Base-by-base conservation (phyloP, 2,797 vertebrate species). In the Gambelia wislizenii region DNA sequence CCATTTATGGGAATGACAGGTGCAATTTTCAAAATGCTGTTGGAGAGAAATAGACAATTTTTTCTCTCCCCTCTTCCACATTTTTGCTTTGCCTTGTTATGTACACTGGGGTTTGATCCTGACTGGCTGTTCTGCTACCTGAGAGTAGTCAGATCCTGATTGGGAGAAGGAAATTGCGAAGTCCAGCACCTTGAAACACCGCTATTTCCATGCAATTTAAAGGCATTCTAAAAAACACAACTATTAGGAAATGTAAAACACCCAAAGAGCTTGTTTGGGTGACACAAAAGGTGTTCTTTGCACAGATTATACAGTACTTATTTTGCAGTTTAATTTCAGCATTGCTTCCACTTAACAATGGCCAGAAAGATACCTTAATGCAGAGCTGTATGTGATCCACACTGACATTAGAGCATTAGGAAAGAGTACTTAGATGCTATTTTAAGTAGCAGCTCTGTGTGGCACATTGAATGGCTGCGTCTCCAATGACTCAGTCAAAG, bases 351-450 rank as follows among this genome's bases (percentile, higher is more conserved):
- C 39, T 39, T 39, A 75, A 33, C 30, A 67, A 33, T 47, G 47
- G 14, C 89, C 72, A 52, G 36, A 89, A 61, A 13, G 6, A 64
- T 91, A 88, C 74, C 91, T 77, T 91, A 30, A 49, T 75, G 83
- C 84, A 91, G 70, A 86, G 89, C 88, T 89, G 91, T 69, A 27
- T 94, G 86, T 80, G 85, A 42, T 2, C 86, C 1, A 4, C 25
- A 5, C 70, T 82, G 86, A 80, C 75, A 42, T 93, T 94, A 89
- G 87, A 89, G 93, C 83, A 94, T 87, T 92, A 91, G 90, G 90
- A 94, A 93, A 94, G 93, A 95, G 89, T 86, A 89, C 93, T 89
- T 0, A 42, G 92, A 82, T 91, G 91, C 94, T 95, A 95, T 97
- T 97, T 93, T 67, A 84, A 84, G 95, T 2, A 87, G 92, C 91